phyloP scores from a whole-genome alignment of 1,140 invertebrate species.

The Cepaea nemoralis region DNA sequence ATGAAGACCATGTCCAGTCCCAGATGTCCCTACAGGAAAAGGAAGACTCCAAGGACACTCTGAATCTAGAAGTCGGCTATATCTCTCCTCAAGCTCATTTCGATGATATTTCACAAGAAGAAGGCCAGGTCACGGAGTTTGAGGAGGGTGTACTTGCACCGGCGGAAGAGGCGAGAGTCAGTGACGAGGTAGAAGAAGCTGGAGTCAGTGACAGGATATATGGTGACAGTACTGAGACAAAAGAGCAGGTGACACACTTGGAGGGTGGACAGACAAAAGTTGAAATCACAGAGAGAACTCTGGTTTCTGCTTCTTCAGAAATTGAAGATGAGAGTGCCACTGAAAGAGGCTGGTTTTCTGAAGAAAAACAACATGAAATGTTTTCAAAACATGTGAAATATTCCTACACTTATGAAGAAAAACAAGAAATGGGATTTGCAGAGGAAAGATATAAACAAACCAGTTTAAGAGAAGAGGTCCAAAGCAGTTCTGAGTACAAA shows the following conservation, averaged over 20 bases:
- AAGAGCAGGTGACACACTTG: background rate
- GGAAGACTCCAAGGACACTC: constrained; percentile 26
- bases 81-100: constrained; percentile 39
- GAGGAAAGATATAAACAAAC: background rate
- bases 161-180: background rate
- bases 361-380: background rate
- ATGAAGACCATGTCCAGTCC: constrained; percentile 39
- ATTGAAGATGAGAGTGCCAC: background rate
- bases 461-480: background rate
- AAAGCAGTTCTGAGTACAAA: background rate
- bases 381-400: background rate
- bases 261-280: background rate
- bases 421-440: background rate
- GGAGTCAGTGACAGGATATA: too few relatives aligned
- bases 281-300: background rate
- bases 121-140: constrained; percentile 13
- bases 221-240: background rate
- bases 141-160: constrained; percentile 7
- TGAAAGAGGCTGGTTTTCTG: background rate
- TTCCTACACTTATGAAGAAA: background rate
- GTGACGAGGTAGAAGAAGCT: background rate
- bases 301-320: background rate
- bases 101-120: constrained; percentile 29
- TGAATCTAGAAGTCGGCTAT: constrained; percentile 16
- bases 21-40: constrained; percentile 16